Evolutionary conservation across 2,888 invertebrate species (phyloP).

Genomic region (Sicus ferrugineus): DNA sequence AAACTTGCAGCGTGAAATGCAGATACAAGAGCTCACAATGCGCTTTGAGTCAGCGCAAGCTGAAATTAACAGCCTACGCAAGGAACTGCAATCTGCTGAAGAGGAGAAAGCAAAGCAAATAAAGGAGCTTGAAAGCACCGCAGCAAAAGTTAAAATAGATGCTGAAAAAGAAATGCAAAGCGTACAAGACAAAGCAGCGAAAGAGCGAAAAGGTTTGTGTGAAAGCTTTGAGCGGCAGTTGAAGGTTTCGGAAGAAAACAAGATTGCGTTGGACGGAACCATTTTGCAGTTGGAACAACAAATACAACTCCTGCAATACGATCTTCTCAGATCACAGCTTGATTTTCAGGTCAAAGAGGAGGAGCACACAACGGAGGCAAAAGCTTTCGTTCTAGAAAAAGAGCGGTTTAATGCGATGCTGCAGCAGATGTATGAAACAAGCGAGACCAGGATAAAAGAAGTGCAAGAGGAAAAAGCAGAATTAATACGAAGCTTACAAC

Average conservation of each 20-base stretch:
- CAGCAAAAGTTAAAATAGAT: constrained; percentile 35
- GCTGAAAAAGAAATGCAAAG: constrained; percentile 32
- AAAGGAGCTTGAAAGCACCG: constrained; percentile 39
- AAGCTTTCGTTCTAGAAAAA: constrained; percentile 34
- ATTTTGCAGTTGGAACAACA: constrained; percentile 44
- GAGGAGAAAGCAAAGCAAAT: constrained; percentile 37
- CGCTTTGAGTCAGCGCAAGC: constrained; percentile 45
- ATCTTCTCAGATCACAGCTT: constrained; percentile 45
- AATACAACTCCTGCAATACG: constrained; percentile 45
- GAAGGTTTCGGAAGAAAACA: constrained; percentile 41
- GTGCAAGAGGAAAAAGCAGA: constrained; percentile 39
- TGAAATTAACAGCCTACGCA: constrained; percentile 40
- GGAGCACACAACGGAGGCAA: constrained; percentile 44
- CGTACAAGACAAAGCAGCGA: constrained; percentile 37
- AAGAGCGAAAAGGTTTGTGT: constrained; percentile 42
- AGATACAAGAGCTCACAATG: constrained; percentile 49
- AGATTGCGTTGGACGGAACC: constrained; percentile 42
- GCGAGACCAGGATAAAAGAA: constrained; percentile 31
- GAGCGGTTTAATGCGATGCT: constrained; percentile 38
- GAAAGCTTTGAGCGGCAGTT: constrained; percentile 44
- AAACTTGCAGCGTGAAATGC: constrained; percentile 47
- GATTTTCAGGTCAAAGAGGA: constrained; percentile 44
- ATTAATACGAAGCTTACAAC: constrained; percentile 39
- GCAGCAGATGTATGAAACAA: constrained; percentile 41
- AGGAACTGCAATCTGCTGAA: constrained; percentile 32